Base-by-base conservation (phyloP, 2,113 vertebrate genomes). In the Hydrochoerus hydrochaeris region DNA sequence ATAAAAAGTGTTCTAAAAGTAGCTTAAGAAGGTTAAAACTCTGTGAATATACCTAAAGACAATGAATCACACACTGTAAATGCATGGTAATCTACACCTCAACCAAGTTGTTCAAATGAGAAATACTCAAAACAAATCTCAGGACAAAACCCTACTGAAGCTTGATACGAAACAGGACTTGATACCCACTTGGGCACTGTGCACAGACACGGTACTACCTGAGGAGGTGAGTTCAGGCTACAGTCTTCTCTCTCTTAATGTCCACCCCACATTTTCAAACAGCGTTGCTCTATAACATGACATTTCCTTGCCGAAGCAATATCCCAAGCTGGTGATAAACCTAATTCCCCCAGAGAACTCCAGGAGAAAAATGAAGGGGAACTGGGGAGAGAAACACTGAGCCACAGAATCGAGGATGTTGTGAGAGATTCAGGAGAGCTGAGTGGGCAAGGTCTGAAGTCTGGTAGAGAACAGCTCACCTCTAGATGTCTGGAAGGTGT, bases 121-220 rank as follows among this genome's bases (percentile, higher is more conserved):
- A 54, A 69, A n/a, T 22, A 60, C 69, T 88, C 52, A 88, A 49
- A 85, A 83, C 49, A 65, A 58, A 54, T 46, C 85, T 62, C 41
- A 75, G 38, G 54, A 67, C 49, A 95, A 96, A 97, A 78, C 11
- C 11, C 35, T 32, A 28, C 35, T 81, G 54, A 92, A 88, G 69
- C 52, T 60, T 88, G 69, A 57, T 63, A 90, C 35, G 6, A 46
- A 91, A 78, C 8, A 7, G 49, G 62, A 35, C 52, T 75, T 16
- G 81, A 63, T 22, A 52, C 28, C 89, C 32, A 67, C 10, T 46
- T 44, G 30, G 26, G 22, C 16, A 41, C 80, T 28, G 73, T 38
- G 89, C 62, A 75, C 52, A 80, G 28, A 94, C 62, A 94, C 2
- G 14, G 7, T 35, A 87, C 4, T 95, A 90, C 44, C 69, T 69